Base-by-base conservation (phyloP, 2,797 vertebrate species). In the Catharus ustulatus region DNA sequence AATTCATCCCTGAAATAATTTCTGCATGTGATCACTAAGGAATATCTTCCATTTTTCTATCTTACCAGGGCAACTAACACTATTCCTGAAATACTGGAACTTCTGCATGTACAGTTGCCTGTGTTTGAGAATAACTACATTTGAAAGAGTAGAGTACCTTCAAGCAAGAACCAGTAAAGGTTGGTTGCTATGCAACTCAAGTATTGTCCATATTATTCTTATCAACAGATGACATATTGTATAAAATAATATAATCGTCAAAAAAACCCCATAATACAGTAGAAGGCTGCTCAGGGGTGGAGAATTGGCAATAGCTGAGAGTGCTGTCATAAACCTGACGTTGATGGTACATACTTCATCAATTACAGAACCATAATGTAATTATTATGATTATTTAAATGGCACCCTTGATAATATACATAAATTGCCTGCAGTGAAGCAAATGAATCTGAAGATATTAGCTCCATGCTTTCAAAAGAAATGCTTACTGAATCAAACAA, bases 151-250 rank as follows among this genome's bases (percentile, higher is more conserved):
- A 67, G 84, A 93, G 84, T 95, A 83, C 69, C 95, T 97, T 96
- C 95, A 95, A 96, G 97, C 92, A 95, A 97, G 55, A 95, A 93
- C 57, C 92, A 95, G 86, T 90, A 94, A 96, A 96, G 93, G 73
- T 87, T 95, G 68, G 98, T 98, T 98, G 97, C 97, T 98, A 97
- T 95, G 97, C 97, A 97, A 97, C 97, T 95, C 79, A 51, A 97
- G 77, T 40, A 92, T 78, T 94, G 94, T 93, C 74, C 79, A 64
- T 85, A 93, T 96, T 95, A 95, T 78, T 94, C 93, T 96, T 87
- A 96, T 90, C 87, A 97, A 94, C 89, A 93, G 94, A 96, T 93
- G 96, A 92, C 92, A 96, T 90, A 93, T 67, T 95, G 89, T 93
- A 94, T 90, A 96, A 97, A 97, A 97, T 96, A 97, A 97, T 93